These are phyloP conservation scores for Bicyclus anynana DNA, from an alignment of 1,140 invertebrate genomes.

Conservation along the genomic window DNA sequence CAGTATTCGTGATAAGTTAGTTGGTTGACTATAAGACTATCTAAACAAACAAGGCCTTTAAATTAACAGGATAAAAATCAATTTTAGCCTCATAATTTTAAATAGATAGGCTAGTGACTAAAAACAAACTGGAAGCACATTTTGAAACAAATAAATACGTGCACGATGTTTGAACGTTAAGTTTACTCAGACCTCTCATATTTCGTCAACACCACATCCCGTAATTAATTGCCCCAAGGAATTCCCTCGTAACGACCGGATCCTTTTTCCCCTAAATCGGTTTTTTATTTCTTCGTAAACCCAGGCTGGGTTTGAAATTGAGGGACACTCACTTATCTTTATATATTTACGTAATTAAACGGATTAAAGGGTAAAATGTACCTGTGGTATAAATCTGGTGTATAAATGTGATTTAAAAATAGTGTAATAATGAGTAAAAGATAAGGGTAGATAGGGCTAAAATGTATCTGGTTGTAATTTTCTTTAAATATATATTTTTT, in stretches of 20 bases:
- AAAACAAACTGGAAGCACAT: background rate
- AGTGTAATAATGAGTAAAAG: too few species aligned
- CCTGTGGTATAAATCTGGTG: background rate
- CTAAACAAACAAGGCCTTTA: too few species aligned
- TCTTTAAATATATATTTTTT: too few species aligned
- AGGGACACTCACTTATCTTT: conserved; percentile 2
- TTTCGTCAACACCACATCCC: conserved; percentile 23
- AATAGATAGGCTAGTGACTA: background rate
- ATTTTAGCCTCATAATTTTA: background rate
- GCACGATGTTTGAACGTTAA: conserved; percentile 16
- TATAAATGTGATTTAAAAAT: background rate
- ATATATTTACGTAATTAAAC: conserved; percentile 2
- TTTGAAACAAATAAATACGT: background rate
- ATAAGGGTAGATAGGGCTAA: too few species aligned
- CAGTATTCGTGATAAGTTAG: too few species aligned
- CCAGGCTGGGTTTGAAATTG: background rate
- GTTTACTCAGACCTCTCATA: conserved; percentile 18
- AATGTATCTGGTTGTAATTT: too few species aligned
- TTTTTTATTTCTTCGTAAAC: conserved; percentile 7
- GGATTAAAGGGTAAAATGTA: background rate
- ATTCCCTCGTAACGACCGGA: conserved; percentile 6
- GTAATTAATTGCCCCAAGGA: conserved; percentile 20
- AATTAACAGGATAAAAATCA: background rate
- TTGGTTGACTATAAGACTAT: too few species aligned
- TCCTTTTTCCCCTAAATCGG: background rate